Evolutionary conservation across 1,140 invertebrate genomes (phyloP).

Genomic region (Eueides isabella): DNA sequence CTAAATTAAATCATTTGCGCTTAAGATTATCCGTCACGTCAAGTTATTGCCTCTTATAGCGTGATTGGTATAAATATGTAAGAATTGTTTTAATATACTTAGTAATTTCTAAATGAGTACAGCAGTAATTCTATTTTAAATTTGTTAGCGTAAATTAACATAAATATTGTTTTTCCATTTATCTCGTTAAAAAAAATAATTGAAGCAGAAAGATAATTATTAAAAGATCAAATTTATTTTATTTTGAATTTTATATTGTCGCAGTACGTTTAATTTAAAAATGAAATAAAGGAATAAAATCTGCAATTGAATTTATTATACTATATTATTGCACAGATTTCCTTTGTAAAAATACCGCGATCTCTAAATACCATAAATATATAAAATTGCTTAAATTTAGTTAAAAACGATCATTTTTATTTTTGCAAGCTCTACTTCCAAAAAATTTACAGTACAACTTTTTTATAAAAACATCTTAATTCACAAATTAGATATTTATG

Average conservation of each 20-base stretch:
- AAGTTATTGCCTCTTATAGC: not conserved
- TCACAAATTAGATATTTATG: too few relatives aligned
- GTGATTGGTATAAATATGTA: not conserved
- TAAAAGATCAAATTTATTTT: not conserved
- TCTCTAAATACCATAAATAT: too few relatives aligned
- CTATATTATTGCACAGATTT: too few relatives aligned
- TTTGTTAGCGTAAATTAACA: not conserved
- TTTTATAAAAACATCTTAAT: too few relatives aligned
- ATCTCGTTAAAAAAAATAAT: not conserved
- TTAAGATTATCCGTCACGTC: slow-evolving; percentile 2
- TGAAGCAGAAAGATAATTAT: not conserved
- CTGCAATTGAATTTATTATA: too few relatives aligned
- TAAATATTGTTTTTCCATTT: not conserved
- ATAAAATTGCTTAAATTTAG: too few relatives aligned
- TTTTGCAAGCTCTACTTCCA: too few relatives aligned
- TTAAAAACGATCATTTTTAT: too few relatives aligned
- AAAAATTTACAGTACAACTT: too few relatives aligned
- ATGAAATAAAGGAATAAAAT: too few relatives aligned
- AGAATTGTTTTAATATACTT: not conserved
- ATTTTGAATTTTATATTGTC: not conserved
- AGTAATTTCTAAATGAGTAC: not conserved
- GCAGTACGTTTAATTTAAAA: too few relatives aligned
- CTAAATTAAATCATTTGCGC: not conserved
- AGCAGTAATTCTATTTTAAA: not conserved
- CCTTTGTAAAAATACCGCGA: too few relatives aligned